These are phyloP conservation scores for Sesamia inferens DNA, from an alignment of 2,888 invertebrate species.

Conservation along the genomic window DNA sequence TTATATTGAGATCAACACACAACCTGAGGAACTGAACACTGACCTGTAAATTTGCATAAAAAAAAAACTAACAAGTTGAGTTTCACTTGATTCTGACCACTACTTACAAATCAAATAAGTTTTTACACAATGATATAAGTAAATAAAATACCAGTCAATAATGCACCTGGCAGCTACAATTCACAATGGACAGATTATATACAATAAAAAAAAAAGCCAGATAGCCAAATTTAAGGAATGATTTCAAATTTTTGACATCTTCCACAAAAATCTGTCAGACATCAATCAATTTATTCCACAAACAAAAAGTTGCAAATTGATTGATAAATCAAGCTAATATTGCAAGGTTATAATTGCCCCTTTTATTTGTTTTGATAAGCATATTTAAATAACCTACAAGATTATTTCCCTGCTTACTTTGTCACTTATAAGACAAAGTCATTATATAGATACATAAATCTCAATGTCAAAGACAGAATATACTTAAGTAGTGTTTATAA, in stretches of 20 bases:
- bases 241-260: too few species aligned
- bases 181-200: neutral
- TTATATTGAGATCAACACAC: too few species aligned
- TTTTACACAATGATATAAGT: neutral
- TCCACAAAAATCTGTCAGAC: too few species aligned
- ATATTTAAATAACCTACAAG: neutral
- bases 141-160: neutral
- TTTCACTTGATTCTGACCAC: neutral
- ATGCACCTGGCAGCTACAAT: neutral
- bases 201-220: too few species aligned
- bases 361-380: neutral
- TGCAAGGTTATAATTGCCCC: slow-evolving; percentile 4
- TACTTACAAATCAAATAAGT: neutral
- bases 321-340: too few species aligned
- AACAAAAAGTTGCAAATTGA: too few species aligned
- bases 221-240: too few species aligned
- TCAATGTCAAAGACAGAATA: neutral
- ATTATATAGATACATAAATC: neutral
- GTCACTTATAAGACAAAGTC: neutral
- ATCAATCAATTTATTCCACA: too few species aligned
- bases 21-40: too few species aligned
- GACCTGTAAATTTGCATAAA: neutral
- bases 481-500: neutral
- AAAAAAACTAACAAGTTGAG: neutral
- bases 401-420: neutral